Evolutionary conservation across 2,888 invertebrate species (phyloP).

Genomic region (Herminia tarsipennalis): DNA sequence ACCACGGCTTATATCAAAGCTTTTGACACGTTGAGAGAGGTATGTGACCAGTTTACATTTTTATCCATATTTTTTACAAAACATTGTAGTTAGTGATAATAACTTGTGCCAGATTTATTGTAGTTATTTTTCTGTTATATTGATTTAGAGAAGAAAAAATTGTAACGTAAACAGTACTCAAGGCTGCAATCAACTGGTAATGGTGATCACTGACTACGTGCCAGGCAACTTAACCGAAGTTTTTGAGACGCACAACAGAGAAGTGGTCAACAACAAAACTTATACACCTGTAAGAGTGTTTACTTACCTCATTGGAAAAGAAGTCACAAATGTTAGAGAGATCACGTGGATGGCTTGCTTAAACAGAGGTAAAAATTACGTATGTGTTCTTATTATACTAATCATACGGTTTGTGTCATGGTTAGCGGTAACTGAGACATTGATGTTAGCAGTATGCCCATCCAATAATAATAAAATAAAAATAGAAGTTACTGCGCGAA

Average conservation of each 20-base stretch:
- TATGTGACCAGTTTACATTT: constrained; percentile 63
- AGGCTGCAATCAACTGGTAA: constrained; percentile 97
- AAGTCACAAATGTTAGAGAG: constrained; percentile 95
- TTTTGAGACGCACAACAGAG: constrained; percentile 92
- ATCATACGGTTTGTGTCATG: too few relatives aligned
- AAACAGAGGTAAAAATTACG: constrained; percentile 91
- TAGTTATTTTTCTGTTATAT: too few relatives aligned
- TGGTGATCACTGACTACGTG: constrained; percentile 98
- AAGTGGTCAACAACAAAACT: constrained; percentile 84
- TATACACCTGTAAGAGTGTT: constrained; percentile 95
- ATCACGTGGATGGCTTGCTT: constrained; percentile 97
- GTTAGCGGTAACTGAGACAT: too few relatives aligned
- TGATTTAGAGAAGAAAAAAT: constrained; percentile 56
- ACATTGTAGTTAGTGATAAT: not conserved
- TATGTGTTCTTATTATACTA: not conserved
- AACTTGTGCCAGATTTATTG: too few relatives aligned
- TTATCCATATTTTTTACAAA: not conserved
- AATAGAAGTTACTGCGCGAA: too few relatives aligned
- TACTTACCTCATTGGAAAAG: constrained; percentile 97
- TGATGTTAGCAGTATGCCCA: too few relatives aligned
- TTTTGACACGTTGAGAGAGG: constrained; percentile 91
- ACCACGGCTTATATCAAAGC: constrained; percentile 93
- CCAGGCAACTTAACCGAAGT: constrained; percentile 94
- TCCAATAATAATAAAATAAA: too few relatives aligned
- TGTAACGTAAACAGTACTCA: constrained; percentile 74